phyloP scores from a whole-genome alignment of 1,140 invertebrate species.

The Panonychus citri region DNA sequence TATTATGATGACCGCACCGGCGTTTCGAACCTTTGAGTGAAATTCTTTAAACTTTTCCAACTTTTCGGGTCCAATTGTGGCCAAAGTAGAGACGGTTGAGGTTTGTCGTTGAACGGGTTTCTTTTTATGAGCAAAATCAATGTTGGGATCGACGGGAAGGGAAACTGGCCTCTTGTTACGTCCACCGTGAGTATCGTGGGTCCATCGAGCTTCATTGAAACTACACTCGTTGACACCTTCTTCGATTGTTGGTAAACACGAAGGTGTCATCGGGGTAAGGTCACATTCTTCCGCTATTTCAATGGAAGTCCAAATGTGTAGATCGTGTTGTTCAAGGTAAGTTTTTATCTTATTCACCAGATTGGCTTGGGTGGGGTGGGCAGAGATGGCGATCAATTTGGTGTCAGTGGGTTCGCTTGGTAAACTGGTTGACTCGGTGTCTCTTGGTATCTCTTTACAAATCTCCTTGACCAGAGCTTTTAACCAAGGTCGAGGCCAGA shows the following conservation, averaged over 20 bases:
- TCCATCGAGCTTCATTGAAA: conserved; percentile 5
- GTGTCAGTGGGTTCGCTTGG: conserved; percentile 4
- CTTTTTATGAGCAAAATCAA: conserved; percentile 4
- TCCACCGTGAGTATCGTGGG: conserved; percentile 6
- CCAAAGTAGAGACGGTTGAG: conserved; percentile 10
- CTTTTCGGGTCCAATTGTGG: conserved; percentile 10
- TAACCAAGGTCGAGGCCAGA: not conserved
- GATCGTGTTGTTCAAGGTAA: conserved; percentile 16
- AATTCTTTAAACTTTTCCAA: conserved; percentile 17
- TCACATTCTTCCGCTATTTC: conserved; percentile 9
- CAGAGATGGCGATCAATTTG: conserved; percentile 15
- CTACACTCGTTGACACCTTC: conserved; percentile 9
- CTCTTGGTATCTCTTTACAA: not conserved
- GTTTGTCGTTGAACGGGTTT: conserved; percentile 1
- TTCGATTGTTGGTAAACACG: conserved; percentile 12
- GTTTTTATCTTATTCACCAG: conserved; percentile 14
- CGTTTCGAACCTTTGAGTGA: conserved; percentile 24
- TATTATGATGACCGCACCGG: conserved; percentile 21
- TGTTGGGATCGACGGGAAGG: not conserved
- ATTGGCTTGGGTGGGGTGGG: conserved; percentile 14
- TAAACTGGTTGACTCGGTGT: not conserved
- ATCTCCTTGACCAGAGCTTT: not conserved
- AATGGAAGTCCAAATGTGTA: conserved; percentile 21
- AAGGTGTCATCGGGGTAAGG: conserved; percentile 7
- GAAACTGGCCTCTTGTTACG: conserved; percentile 5